Evolutionary conservation across 1,140 invertebrate genomes (phyloP).

Genomic region (Atta cephalotes): DNA sequence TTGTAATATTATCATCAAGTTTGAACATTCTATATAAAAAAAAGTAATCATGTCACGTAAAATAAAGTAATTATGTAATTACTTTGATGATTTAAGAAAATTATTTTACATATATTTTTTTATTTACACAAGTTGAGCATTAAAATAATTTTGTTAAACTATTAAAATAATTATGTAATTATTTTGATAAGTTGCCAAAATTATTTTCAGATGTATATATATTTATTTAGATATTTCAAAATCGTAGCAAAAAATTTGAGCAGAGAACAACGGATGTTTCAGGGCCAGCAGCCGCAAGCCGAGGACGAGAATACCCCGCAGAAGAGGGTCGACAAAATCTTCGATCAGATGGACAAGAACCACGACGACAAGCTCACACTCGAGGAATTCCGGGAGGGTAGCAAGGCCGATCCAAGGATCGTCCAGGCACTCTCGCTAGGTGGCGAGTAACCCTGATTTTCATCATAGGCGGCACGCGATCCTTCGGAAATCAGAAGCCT

Average conservation of each 20-base stretch:
- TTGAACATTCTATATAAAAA: too few species aligned
- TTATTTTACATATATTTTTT: too few species aligned
- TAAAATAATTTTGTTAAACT: too few species aligned
- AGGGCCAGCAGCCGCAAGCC: slow-evolving; percentile 95
- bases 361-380: slow-evolving; percentile 98
- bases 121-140: too few species aligned
- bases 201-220: too few species aligned
- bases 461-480: slow-evolving; percentile 22
- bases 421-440: slow-evolving; percentile 96
- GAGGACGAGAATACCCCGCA: slow-evolving; percentile 98
- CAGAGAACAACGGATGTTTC: slow-evolving; percentile 68
- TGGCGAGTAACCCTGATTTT: slow-evolving; percentile 87
- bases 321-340: slow-evolving; percentile 98
- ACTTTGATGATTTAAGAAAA: too few species aligned
- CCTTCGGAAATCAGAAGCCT: slow-evolving; percentile 18
- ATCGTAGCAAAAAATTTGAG: background rate
- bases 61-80: too few species aligned
- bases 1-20: too few species aligned
- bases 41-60: too few species aligned
- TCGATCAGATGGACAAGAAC: slow-evolving; percentile 99
- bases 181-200: too few species aligned
- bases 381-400: slow-evolving; percentile 99
- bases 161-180: too few species aligned
- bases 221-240: too few species aligned
- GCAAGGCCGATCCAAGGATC: slow-evolving; percentile 99